phyloP scores from a whole-genome alignment of 2,888 invertebrate species.

The Lymantria dispar region DNA sequence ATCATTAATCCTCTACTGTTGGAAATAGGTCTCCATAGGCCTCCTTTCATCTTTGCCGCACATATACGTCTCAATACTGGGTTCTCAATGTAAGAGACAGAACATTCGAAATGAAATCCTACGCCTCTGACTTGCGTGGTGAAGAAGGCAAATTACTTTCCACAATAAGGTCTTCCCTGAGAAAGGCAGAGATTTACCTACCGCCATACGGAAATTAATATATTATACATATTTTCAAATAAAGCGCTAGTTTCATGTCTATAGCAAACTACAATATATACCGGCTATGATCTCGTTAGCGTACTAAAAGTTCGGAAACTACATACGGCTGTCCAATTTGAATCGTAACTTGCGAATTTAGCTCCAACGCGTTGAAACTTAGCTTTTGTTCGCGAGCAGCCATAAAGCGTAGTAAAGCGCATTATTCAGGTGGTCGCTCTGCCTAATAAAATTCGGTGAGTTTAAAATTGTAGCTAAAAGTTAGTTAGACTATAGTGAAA shows the following conservation, averaged over 20 bases:
- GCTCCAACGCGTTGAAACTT: conserved; percentile 34
- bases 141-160: too few species aligned
- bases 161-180: too few species aligned
- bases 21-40: too few species aligned
- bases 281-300: conserved; percentile 24
- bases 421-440: conserved; percentile 30
- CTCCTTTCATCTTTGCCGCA: too few species aligned
- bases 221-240: too few species aligned
- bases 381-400: conserved; percentile 27
- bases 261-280: conserved; percentile 12
- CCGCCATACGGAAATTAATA: too few species aligned
- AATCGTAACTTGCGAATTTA: conserved; percentile 40
- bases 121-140: too few species aligned
- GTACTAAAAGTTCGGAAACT: conserved; percentile 30
- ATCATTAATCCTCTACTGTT: too few species aligned
- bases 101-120: too few species aligned
- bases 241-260: not conserved
- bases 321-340: conserved; percentile 30
- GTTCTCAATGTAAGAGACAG: too few species aligned
- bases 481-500: conserved; percentile 8
- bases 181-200: too few species aligned
- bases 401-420: conserved; percentile 25
- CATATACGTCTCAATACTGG: too few species aligned
- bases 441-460: conserved; percentile 29
- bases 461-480: conserved; percentile 16